Base-by-base conservation (phyloP, 2,797 vertebrate genomes). In the Rhynchonycteris naso region DNA sequence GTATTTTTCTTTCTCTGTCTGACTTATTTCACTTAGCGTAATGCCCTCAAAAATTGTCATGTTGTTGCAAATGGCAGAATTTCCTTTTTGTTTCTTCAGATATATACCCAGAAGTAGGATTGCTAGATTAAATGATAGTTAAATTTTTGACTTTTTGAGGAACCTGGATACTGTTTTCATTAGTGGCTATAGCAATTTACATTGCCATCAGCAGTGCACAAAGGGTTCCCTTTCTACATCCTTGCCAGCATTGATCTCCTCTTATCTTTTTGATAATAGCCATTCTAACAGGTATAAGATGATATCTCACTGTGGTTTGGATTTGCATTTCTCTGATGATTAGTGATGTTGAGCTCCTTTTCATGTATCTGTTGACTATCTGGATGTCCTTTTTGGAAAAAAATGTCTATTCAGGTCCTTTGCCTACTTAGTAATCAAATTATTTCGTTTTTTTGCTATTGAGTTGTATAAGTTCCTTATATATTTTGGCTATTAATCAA, bases 121-220 rank as follows among this genome's bases (percentile, higher is more conserved):
- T 84, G 71, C 22, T 33, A 75, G 52, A 76, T 43, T 43, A 43
- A 43, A 43, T 43, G 43, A 43, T 43, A 43, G 43, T 43, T 35
- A 59, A 28, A 33, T 28, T 58, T 76, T 76, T 76, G 58, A 84
- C 68, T 59, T 92, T 91, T 84, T 84, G 22, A 91, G 59, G 59
- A 68, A 68, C 3, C 30, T 68, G 18, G 56, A 52, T 33, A 76
- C 24, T 33, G 28, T 68, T 76, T 84, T 33, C 66, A 16, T 61
- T 74, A 63, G 47, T 54, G 7, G 68, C 89, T 54, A 1, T 54
- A 43, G 18, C 74, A 61, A 71, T 54, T 82, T 91, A 30, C 43
- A 43, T 54, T 74, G 43, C 43, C 35, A 91, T 26, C 68, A 82
- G 24, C 10, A 82, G 56, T 6, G 10, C 56, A 38, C 33, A 63